phyloP scores from a whole-genome alignment of 2,797 vertebrate genomes.

The Ciconia nigra region DNA sequence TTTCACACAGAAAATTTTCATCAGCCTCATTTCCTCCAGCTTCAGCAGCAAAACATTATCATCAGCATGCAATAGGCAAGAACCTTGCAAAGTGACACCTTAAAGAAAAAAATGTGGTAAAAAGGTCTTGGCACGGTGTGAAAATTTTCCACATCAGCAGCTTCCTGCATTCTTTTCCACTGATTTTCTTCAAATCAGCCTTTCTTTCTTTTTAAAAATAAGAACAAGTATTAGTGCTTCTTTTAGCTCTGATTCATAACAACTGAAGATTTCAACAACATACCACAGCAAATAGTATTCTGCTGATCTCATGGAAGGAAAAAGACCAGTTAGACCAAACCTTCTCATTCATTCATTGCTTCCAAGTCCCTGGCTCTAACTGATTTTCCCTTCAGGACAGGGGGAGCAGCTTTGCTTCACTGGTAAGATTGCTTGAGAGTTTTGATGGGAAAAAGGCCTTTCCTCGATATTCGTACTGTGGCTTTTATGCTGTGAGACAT shows the following conservation, averaged over 20 bases:
- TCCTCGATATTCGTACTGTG: background rate
- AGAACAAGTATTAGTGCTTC: background rate
- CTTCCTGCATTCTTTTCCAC: background rate
- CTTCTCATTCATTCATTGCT: background rate
- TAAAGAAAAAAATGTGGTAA: background rate
- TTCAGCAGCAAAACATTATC: background rate
- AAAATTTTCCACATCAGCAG: background rate
- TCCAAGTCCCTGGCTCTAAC: background rate
- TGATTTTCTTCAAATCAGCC: background rate
- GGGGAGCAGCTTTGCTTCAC: background rate
- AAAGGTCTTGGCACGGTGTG: background rate
- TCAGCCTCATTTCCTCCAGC: background rate
- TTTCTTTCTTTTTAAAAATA: background rate
- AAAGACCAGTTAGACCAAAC: background rate
- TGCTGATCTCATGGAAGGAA: background rate
- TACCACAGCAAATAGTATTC: background rate
- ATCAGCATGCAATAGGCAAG: background rate
- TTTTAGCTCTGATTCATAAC: background rate
- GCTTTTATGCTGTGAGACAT: background rate
- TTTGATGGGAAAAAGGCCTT: background rate
- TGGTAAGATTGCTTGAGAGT: background rate
- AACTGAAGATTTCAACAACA: background rate
- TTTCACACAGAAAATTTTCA: background rate
- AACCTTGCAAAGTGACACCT: background rate
- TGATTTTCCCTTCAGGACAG: background rate